phyloP scores from a whole-genome alignment of 1,140 invertebrate species.

The Drosophila nigromelanica region DNA sequence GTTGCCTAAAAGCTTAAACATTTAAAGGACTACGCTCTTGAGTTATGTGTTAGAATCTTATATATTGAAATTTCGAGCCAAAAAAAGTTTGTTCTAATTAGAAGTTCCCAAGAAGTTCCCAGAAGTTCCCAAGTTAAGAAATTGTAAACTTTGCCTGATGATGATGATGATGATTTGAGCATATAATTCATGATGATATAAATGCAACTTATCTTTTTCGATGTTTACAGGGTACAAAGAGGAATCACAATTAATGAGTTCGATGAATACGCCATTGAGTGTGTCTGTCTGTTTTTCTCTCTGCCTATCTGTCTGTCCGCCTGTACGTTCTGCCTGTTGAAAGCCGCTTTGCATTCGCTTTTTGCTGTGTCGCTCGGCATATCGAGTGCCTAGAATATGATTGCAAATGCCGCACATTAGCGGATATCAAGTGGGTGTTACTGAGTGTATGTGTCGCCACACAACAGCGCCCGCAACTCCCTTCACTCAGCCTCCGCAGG shows the following conservation, averaged over 20 bases:
- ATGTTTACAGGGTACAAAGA: slow-evolving; percentile 42
- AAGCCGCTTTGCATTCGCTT: slow-evolving; percentile 21
- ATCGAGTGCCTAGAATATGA: slow-evolving; percentile 70
- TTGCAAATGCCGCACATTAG: slow-evolving; percentile 82
- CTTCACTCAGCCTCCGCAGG: background rate
- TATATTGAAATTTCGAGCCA: too few species aligned
- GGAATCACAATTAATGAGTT: slow-evolving; percentile 82
- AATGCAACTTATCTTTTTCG: too few species aligned
- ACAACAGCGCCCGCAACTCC: background rate
- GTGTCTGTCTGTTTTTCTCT: slow-evolving; percentile 34
- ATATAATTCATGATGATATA: too few species aligned
- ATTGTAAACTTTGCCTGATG: too few species aligned
- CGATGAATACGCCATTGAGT: slow-evolving; percentile 70
- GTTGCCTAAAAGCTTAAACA: too few species aligned
- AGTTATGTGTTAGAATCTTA: too few species aligned
- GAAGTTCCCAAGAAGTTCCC: too few species aligned
- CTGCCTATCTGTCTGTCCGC: background rate
- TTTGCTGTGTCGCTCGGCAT: slow-evolving; percentile 7
- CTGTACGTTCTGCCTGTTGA: slow-evolving; percentile 21
- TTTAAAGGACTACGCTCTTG: too few species aligned
- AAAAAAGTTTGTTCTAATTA: background rate
- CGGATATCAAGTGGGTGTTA: slow-evolving; percentile 82
- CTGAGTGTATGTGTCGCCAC: slow-evolving; percentile 65
- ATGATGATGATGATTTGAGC: too few species aligned
- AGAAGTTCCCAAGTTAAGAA: too few species aligned